Base-by-base conservation (phyloP, 2,888 invertebrate species). In the Perdita meconis region DNA sequence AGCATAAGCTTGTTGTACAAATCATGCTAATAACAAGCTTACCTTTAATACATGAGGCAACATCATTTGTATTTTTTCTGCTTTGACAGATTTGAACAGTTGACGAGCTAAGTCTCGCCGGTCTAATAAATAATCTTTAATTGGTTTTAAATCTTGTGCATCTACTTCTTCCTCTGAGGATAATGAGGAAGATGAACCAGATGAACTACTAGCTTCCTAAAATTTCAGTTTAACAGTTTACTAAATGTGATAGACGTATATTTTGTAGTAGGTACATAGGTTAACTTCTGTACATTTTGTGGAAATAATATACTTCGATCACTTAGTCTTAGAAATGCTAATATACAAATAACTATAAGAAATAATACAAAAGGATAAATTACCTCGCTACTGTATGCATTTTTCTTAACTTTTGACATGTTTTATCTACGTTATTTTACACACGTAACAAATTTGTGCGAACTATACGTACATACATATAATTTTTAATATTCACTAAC, bases 111-210 rank as follows among this genome's bases (percentile, higher is more conserved):
- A 73, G 83, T 92, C 90, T 61, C 81, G 85, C 2, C 90, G 87
- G 80, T 92, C 83, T 2, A 81, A 75, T 4, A 92, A 68, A 81
- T 92, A 92, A 36, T 91, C 92, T 72, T 89, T 92, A 10, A 92
- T 92, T 2, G 92, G 88, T 78, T 92, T 92, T 5, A 91, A 85
- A 83, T 90, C 89, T 55, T 86, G 78, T 13, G 85, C 82, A 73
- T 91, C 89, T 12, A 86, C 87, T 80, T 91, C 90, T 12, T 91
- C 91, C 19, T 91, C 91, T 0, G 90, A 91, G 8, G 90, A 87
- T 1, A 87, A 78, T 0, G 88, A 89, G 2, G 91, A 91, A 64
- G 89, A 95, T 94, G 95, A 94, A 94, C 44, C 66, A 4, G 84
- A 84, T 12, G 81, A 66, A 57, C 78, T 83, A 44, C 76, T 81